Evolutionary conservation across 2,113 vertebrate species (phyloP).

Genomic region (Mandrillus leucophaeus): DNA sequence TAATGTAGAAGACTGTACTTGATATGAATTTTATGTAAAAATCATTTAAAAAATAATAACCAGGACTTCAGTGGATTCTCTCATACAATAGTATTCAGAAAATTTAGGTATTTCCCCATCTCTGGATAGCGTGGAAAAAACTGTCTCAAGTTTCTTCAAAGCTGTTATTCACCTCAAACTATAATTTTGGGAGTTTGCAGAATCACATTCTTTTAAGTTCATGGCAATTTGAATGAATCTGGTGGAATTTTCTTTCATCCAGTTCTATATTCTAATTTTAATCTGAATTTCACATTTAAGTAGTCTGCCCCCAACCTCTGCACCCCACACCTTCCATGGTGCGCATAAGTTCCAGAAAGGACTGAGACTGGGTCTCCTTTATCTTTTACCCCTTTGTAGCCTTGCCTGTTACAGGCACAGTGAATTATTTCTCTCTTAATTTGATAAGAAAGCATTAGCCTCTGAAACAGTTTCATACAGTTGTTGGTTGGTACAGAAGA

Average conservation of each 20-base stretch:
- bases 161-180: background rate
- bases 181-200: background rate
- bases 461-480: background rate
- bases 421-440: conserved; percentile 7
- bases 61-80: background rate
- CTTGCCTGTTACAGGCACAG: background rate
- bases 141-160: background rate
- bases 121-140: background rate
- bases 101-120: background rate
- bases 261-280: background rate
- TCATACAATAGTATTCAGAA: background rate
- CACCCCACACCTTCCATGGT: background rate
- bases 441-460: background rate
- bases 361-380: background rate
- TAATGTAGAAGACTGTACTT: background rate
- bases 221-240: background rate
- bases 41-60: background rate
- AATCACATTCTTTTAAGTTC: background rate
- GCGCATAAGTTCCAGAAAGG: background rate
- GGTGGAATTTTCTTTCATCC: background rate
- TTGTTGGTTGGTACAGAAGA: background rate
- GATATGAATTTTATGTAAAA: conserved; percentile 39
- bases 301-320: fast-evolving
- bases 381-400: background rate
- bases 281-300: background rate